These are phyloP conservation scores for Thymallus thymallus DNA, from an alignment of 2,113 vertebrate genomes.

Conservation along the genomic window DNA sequence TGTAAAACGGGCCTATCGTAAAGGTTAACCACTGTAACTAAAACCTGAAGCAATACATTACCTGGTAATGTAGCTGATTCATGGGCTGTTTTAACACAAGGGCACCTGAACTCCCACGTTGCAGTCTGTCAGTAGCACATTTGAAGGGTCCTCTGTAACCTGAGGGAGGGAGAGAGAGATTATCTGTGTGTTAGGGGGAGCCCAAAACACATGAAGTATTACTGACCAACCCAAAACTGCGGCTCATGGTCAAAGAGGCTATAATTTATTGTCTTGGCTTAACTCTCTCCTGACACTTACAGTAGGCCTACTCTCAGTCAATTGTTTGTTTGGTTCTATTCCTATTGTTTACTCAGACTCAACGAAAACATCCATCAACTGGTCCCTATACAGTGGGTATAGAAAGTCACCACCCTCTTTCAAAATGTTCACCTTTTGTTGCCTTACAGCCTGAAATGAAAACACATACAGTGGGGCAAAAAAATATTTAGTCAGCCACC, in stretches of 20 bases:
- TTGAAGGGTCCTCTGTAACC: neutral
- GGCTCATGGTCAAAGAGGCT: neutral
- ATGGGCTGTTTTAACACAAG: neutral
- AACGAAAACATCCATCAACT: slow-evolving; percentile 24
- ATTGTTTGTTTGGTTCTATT: slow-evolving; percentile 19
- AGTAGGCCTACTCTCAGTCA: neutral
- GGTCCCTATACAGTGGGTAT: too few species aligned
- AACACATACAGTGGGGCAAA: too few species aligned
- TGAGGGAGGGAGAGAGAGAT: too few species aligned
- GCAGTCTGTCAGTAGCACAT: neutral
- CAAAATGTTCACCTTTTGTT: too few species aligned
- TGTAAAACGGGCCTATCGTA: neutral
- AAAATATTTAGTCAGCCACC: too few species aligned
- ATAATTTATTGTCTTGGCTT: slow-evolving; percentile 27
- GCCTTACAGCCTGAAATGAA: too few species aligned
- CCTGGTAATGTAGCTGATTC: neutral
- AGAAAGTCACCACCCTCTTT: too few species aligned
- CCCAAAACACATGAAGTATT: slow-evolving; percentile 25
- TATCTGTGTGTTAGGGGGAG: neutral
- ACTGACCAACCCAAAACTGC: slow-evolving; percentile 12
- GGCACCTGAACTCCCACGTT: neutral
- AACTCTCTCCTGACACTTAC: slow-evolving; percentile 7
- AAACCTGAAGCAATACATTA: neutral
- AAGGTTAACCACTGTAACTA: neutral
- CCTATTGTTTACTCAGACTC: slow-evolving; percentile 45